phyloP scores from a whole-genome alignment of 2,888 invertebrate species.

The Agrochola circellaris region DNA sequence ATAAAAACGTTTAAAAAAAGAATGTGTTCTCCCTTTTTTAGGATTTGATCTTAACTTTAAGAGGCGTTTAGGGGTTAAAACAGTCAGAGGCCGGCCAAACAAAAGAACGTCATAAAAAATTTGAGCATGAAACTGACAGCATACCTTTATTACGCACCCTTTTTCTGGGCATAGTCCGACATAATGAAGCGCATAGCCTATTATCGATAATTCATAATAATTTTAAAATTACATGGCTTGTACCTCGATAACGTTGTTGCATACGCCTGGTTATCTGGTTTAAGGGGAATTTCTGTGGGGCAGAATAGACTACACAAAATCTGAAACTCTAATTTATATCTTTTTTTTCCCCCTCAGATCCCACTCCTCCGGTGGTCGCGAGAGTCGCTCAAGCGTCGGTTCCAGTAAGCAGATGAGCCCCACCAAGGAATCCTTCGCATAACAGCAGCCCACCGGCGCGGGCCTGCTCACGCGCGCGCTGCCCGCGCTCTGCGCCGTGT shows the following conservation, averaged over 20 bases:
- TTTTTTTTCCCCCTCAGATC: slow-evolving; percentile 74
- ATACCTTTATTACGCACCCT: no score
- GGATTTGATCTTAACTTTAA: not conserved
- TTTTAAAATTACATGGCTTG: not conserved
- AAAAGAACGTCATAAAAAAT: no score
- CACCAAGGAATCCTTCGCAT: slow-evolving; percentile 86
- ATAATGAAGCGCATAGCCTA: no score
- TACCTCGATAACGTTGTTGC: not conserved
- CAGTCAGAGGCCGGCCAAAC: no score
- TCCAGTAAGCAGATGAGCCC: slow-evolving; percentile 83
- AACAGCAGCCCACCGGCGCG: slow-evolving; percentile 82
- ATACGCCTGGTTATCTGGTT: not conserved
- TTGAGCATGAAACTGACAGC: no score
- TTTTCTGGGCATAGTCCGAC: no score
- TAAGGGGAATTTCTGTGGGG: not conserved
- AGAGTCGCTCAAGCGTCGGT: slow-evolving; percentile 82
- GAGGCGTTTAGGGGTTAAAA: not conserved
- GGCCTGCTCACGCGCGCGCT: slow-evolving; percentile 82
- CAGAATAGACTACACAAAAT: no score
- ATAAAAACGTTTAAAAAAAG: not conserved
- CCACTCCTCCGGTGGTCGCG: slow-evolving; percentile 84
- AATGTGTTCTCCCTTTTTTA: not conserved
- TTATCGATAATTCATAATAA: not conserved
- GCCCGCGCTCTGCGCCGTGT: slow-evolving; percentile 84
- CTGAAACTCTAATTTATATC: not conserved